phyloP scores from a whole-genome alignment of 2,888 invertebrate genomes.

The Leptothorax acervorum region DNA sequence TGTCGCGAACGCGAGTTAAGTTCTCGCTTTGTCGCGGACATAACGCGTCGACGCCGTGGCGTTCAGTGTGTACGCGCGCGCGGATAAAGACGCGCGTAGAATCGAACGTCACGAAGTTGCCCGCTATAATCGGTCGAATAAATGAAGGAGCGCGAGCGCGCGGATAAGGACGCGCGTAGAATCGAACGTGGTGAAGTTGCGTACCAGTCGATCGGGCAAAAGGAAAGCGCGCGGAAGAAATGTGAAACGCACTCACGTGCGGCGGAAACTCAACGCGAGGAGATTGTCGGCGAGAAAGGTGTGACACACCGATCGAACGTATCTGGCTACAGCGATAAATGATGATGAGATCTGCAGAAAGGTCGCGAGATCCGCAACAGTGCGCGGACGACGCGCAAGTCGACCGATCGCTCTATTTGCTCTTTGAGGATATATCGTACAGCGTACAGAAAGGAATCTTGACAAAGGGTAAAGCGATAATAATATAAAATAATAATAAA shows the following conservation, averaged over 20 bases:
- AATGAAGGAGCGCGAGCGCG: too few species aligned
- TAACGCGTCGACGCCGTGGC: neutral
- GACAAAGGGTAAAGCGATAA: slow-evolving; percentile 87
- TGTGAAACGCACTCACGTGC: neutral
- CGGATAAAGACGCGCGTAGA: neutral
- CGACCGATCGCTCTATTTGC: slow-evolving; percentile 87
- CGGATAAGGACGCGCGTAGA: too few species aligned
- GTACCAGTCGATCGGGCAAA: neutral
- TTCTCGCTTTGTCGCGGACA: neutral
- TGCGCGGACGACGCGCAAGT: slow-evolving; percentile 9
- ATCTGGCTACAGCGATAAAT: neutral
- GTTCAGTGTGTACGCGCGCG: neutral
- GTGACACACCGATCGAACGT: neutral
- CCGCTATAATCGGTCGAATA: too few species aligned
- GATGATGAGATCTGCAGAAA: neutral
- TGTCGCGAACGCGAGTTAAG: neutral
- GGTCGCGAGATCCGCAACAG: neutral
- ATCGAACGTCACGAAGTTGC: too few species aligned
- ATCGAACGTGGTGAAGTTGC: neutral
- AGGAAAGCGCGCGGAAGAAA: slow-evolving; percentile 21
- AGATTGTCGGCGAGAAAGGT: neutral
- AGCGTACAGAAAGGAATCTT: slow-evolving; percentile 88
- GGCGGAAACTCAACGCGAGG: slow-evolving; percentile 6
- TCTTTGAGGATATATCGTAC: slow-evolving; percentile 90
- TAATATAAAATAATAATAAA: neutral